These are phyloP conservation scores for Sarcophaga peregrina DNA, from an alignment of 1,140 invertebrate species.

Conservation along the genomic window DNA sequence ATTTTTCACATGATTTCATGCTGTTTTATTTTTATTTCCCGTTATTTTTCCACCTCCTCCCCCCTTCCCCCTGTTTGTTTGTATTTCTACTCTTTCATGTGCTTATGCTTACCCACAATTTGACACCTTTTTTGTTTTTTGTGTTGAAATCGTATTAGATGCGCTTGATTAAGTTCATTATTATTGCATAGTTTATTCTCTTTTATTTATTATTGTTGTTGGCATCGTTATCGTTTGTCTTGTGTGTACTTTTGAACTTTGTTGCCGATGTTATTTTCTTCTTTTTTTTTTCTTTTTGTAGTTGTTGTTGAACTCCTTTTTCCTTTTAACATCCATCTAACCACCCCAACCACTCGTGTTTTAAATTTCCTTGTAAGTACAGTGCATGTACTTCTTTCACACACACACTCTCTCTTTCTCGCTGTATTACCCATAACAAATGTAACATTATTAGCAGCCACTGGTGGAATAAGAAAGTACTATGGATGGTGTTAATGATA, in stretches of 20 bases:
- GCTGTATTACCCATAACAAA: background rate
- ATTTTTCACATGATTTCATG: too few relatives aligned
- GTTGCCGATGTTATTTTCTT: background rate
- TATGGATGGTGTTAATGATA: background rate
- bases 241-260: too few relatives aligned
- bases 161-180: slow-evolving; percentile 41
- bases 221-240: slow-evolving; percentile 25
- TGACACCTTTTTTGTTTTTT: slow-evolving; percentile 33
- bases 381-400: background rate
- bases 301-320: background rate
- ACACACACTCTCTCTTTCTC: background rate
- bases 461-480: background rate
- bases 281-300: background rate
- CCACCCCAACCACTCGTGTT: background rate
- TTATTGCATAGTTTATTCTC: slow-evolving; percentile 42
- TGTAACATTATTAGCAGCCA: background rate
- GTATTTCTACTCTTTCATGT: too few relatives aligned
- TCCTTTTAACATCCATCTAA: background rate
- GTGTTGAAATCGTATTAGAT: slow-evolving; percentile 26
- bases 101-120: background rate
- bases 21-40: too few relatives aligned
- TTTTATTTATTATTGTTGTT: slow-evolving; percentile 28
- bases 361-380: too few relatives aligned
- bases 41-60: too few relatives aligned
- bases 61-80: too few relatives aligned